These are phyloP conservation scores for Zophobas atratus DNA, from an alignment of 1,140 invertebrate genomes.

Conservation along the genomic window DNA sequence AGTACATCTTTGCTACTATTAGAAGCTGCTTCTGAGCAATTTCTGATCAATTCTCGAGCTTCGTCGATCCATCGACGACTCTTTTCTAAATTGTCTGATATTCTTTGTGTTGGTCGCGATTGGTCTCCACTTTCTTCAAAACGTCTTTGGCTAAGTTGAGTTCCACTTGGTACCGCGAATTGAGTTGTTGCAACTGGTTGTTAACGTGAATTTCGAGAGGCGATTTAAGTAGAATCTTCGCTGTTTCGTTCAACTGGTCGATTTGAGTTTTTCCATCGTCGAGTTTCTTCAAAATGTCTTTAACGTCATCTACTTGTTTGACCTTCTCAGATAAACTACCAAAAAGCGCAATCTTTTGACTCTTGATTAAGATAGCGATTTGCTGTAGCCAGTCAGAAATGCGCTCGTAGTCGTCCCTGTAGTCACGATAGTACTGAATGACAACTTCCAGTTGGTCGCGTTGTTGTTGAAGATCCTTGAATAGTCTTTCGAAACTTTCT, in stretches of 20 bases:
- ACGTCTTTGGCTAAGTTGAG: slow-evolving; percentile 94
- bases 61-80: slow-evolving; percentile 92
- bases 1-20: slow-evolving; percentile 88
- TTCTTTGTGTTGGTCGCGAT: slow-evolving; percentile 88
- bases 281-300: slow-evolving; percentile 83
- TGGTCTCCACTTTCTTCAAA: slow-evolving; percentile 92
- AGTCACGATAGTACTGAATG: slow-evolving; percentile 88
- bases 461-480: slow-evolving; percentile 86
- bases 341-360: slow-evolving; percentile 88
- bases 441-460: slow-evolving; percentile 88
- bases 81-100: slow-evolving; percentile 86
- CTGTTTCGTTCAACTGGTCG: slow-evolving; percentile 86
- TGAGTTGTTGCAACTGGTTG: slow-evolving; percentile 92
- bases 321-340: slow-evolving; percentile 88
- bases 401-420: slow-evolving; percentile 93
- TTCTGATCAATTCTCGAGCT: slow-evolving; percentile 86
- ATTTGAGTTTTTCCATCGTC: slow-evolving; percentile 88
- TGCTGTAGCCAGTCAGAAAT: slow-evolving; percentile 95
- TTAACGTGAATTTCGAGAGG: slow-evolving; percentile 93
- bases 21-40: slow-evolving; percentile 84
- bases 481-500: slow-evolving; percentile 88
- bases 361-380: slow-evolving; percentile 92
- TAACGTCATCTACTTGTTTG: slow-evolving; percentile 86
- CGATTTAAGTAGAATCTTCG: slow-evolving; percentile 83
- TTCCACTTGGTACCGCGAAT: slow-evolving; percentile 92